These are phyloP conservation scores for Serinus canaria DNA, from an alignment of 2,113 vertebrate genomes.

Conservation along the genomic window DNA sequence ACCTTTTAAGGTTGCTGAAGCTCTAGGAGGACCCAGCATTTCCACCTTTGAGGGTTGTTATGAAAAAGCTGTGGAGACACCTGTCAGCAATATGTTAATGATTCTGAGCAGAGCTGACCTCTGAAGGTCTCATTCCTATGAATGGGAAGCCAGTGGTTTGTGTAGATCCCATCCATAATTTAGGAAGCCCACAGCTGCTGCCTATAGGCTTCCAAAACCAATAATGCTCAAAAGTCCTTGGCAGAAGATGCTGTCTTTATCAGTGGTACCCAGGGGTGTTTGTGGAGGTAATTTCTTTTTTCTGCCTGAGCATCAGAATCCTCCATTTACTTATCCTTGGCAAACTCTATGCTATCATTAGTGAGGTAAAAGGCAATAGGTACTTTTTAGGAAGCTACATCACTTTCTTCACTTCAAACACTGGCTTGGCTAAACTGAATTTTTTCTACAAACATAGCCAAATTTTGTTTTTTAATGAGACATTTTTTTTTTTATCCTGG, in stretches of 20 bases:
- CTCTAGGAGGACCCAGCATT: neutral
- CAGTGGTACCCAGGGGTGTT: neutral
- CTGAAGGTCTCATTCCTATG: neutral
- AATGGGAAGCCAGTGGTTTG: neutral
- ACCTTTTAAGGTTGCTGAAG: neutral
- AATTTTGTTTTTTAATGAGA: neutral
- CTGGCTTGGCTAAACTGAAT: neutral
- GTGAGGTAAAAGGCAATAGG: neutral
- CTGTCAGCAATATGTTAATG: neutral
- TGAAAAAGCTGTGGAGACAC: neutral
- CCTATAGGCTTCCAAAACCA: neutral
- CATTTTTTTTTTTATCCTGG: neutral
- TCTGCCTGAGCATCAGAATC: neutral
- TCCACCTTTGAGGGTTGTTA: neutral
- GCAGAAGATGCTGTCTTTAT: neutral
- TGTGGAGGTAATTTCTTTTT: neutral
- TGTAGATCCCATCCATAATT: conserved; percentile 9
- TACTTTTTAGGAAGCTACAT: neutral
- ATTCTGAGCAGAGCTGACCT: neutral
- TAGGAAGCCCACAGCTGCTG: conserved; percentile 17
- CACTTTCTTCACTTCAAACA: neutral
- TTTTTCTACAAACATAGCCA: neutral
- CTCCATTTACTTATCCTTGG: neutral
- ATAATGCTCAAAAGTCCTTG: neutral
- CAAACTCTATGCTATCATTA: neutral